Evolutionary conservation across 2,888 invertebrate genomes (phyloP).

Genomic region (Heteromurus nitidus): DNA sequence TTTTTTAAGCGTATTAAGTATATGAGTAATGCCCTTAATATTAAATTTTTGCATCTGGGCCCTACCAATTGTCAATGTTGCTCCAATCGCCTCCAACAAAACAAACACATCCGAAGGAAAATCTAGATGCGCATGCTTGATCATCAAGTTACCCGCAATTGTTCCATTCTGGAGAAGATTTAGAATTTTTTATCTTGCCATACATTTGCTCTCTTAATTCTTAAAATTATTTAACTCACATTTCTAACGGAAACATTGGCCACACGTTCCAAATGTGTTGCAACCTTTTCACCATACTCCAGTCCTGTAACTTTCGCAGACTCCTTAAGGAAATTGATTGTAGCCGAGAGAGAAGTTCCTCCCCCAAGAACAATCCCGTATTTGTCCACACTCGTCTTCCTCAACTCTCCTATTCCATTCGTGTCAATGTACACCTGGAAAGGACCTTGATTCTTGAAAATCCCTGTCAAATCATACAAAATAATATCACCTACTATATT

Average conservation of each 20-base stretch:
- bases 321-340: constrained; percentile 77
- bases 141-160: constrained; percentile 83
- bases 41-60: too few species aligned
- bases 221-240: constrained; percentile 80
- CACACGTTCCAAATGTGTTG: constrained; percentile 82
- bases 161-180: constrained; percentile 78
- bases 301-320: constrained; percentile 76
- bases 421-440: constrained; percentile 60
- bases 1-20: too few species aligned
- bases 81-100: constrained; percentile 77
- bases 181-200: too few species aligned
- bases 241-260: constrained; percentile 85
- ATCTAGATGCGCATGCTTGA: constrained; percentile 81
- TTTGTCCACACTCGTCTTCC: constrained; percentile 37
- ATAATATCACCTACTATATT: too few species aligned
- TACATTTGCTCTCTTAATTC: too few species aligned
- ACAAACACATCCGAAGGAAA: constrained; percentile 84
- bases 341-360: constrained; percentile 79
- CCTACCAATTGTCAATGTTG: constrained; percentile 74
- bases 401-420: constrained; percentile 51
- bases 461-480: constrained; percentile 11
- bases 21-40: too few species aligned
- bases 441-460: constrained; percentile 58
- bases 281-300: constrained; percentile 79
- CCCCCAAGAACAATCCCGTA: constrained; percentile 75